phyloP scores from a whole-genome alignment of 2,888 invertebrate species.

The Epsilonema sp. region DNA sequence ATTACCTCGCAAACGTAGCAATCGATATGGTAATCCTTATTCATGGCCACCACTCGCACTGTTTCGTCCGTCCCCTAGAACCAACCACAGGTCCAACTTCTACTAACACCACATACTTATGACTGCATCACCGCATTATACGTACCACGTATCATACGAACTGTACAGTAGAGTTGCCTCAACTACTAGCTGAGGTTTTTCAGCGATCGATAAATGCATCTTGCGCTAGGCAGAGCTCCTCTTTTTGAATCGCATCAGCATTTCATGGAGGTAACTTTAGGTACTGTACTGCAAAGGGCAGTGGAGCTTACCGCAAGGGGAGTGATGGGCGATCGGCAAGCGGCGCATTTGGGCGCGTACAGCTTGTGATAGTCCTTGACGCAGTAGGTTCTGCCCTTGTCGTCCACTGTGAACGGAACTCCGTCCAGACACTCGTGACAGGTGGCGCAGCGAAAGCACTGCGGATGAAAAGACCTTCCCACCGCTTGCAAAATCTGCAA shows the following conservation, averaged over 20 bases:
- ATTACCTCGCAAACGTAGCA: constrained; percentile 85
- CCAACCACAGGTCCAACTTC: not conserved
- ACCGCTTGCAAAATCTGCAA: constrained; percentile 84
- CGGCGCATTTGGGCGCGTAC: constrained; percentile 94
- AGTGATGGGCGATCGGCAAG: constrained; percentile 78
- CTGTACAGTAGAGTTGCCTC: not conserved
- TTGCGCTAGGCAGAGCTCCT: too few species aligned
- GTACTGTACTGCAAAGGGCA: too few species aligned
- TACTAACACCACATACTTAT: constrained; percentile 1
- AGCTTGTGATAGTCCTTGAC: constrained; percentile 84
- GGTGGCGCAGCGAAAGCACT: constrained; percentile 90
- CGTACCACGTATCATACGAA: too few species aligned
- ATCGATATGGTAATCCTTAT: constrained; percentile 93
- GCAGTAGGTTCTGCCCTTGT: constrained; percentile 93
- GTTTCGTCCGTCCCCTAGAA: constrained; percentile 82
- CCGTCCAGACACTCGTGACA: constrained; percentile 95
- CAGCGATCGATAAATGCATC: constrained; percentile 6
- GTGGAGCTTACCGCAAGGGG: constrained; percentile 65
- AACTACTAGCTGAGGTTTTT: too few species aligned
- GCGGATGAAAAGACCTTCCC: constrained; percentile 97
- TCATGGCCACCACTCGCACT: constrained; percentile 94
- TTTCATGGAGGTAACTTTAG: too few species aligned
- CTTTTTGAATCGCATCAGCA: too few species aligned
- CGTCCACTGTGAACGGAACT: constrained; percentile 91
- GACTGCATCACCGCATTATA: too few species aligned